These are phyloP conservation scores for Papilio protenor DNA, from an alignment of 2,888 invertebrate genomes.

Conservation along the genomic window DNA sequence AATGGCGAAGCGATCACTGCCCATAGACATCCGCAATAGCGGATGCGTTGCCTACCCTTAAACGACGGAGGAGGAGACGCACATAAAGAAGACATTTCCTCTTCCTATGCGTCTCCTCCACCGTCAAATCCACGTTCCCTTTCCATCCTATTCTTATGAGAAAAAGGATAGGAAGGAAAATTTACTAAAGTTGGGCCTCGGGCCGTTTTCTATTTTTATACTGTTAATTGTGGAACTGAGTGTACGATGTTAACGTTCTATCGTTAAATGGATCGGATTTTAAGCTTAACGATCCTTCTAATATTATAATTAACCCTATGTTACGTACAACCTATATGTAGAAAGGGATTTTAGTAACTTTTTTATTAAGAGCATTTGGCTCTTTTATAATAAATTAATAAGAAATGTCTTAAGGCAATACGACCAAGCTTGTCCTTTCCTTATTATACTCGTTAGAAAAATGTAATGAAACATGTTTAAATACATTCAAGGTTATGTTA, in stretches of 20 bases:
- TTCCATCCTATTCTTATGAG: too few species aligned
- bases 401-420: background rate
- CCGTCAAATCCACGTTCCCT: too few species aligned
- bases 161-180: too few species aligned
- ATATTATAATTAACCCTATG: background rate
- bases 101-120: too few species aligned
- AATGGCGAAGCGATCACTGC: too few species aligned
- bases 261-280: conserved; percentile 18
- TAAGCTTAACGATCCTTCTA: conserved; percentile 13
- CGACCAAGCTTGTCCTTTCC: background rate
- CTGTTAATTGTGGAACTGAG: background rate
- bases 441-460: background rate
- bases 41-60: too few species aligned
- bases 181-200: too few species aligned
- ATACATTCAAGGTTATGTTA: background rate
- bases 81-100: too few species aligned
- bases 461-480: background rate
- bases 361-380: background rate
- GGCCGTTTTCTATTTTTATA: background rate
- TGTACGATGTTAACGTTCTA: conserved; percentile 14
- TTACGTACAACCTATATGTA: background rate
- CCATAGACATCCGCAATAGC: too few species aligned
- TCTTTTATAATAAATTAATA: background rate
- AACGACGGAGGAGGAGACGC: too few species aligned
- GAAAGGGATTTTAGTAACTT: too few species aligned